A percentile compares a stretch with the other conserved stretches of the same genome.
phyloP scores from a whole-genome alignment of 2,888 invertebrate species.

The Coelopa pilipes region DNA sequence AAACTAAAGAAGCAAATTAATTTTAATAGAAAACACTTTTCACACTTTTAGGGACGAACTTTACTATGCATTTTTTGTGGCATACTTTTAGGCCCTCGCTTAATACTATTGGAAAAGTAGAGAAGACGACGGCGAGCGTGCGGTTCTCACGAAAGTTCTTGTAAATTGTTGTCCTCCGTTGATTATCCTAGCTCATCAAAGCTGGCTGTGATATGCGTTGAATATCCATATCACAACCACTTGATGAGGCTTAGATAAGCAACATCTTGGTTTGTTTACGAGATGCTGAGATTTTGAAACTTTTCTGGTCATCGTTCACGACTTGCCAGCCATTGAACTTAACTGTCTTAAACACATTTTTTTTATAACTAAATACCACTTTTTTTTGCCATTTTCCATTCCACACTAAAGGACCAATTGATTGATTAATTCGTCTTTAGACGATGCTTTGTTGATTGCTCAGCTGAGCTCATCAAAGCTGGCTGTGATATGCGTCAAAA shows the following conservation, averaged over 20 bases:
- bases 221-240: constrained; percentile 84
- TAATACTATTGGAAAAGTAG: too few relatives aligned
- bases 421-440: not conserved
- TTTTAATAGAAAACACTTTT: not conserved
- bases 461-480: constrained; percentile 91
- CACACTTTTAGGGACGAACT: not conserved
- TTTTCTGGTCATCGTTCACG: too few relatives aligned
- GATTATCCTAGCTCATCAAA: constrained; percentile 84
- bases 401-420: not conserved
- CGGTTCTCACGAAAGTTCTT: too few relatives aligned
- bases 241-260: constrained; percentile 75
- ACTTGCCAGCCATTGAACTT: too few relatives aligned
- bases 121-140: too few relatives aligned
- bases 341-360: not conserved
- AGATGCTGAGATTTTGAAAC: too few relatives aligned
- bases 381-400: not conserved
- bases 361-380: not conserved
- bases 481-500: constrained; percentile 91
- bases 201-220: constrained; percentile 97
- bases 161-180: constrained; percentile 63
- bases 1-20: not conserved
- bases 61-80: not conserved
- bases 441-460: constrained; percentile 37
- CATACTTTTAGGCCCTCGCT: not conserved
- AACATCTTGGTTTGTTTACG: constrained; percentile 57